Evolutionary conservation across 2,113 vertebrate genomes (phyloP).

Genomic region (Acrocephalus kingi): DNA sequence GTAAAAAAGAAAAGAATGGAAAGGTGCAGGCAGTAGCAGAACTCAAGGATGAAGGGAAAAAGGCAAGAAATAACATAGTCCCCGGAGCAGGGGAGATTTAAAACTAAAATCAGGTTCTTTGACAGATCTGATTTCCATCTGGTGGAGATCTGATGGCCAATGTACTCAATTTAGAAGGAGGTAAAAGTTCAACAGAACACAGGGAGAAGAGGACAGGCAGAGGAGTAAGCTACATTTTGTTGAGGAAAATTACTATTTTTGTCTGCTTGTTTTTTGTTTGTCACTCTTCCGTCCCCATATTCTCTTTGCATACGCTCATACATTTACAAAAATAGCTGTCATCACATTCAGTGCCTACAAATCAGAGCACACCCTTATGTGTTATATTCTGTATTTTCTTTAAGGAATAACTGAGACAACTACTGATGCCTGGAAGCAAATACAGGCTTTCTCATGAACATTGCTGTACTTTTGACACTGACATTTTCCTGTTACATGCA

Average conservation of each 20-base stretch:
- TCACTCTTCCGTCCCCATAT: background rate
- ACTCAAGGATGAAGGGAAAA: background rate
- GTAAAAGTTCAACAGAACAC: background rate
- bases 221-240: background rate
- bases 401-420: background rate
- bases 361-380: background rate
- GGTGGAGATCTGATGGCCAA: background rate
- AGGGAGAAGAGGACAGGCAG: background rate
- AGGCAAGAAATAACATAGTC: background rate
- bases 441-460: background rate
- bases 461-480: background rate
- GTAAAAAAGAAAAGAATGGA: background rate
- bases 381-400: background rate
- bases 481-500: background rate
- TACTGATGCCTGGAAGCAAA: background rate
- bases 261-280: background rate
- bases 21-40: background rate
- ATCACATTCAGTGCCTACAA: background rate
- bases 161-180: background rate
- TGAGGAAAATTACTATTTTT: background rate
- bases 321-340: background rate
- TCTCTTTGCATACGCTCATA: background rate
- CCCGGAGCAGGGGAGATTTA: background rate
- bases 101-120: background rate
- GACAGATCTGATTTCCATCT: background rate